phyloP scores from a whole-genome alignment of 2,113 vertebrate genomes.

The Theropithecus gelada region DNA sequence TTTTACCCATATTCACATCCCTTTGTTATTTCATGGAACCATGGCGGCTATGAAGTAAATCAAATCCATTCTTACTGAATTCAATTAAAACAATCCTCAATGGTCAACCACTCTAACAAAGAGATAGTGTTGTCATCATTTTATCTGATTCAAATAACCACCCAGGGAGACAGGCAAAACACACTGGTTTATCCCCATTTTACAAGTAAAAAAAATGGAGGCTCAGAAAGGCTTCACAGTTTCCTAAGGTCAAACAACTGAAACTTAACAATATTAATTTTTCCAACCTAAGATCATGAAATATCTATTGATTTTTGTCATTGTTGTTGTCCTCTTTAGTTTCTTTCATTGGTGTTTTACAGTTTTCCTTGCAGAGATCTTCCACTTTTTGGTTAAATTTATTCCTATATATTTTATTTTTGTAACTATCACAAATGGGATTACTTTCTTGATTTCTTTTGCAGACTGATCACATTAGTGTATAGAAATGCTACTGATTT shows the following conservation, averaged over 20 bases:
- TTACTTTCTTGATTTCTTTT: background rate
- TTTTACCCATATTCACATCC: background rate
- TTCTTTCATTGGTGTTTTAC: background rate
- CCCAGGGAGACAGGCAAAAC: background rate
- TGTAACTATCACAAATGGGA: background rate
- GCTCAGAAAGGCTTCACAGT: background rate
- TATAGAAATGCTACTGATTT: background rate
- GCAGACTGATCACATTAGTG: background rate
- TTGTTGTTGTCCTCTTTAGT: background rate
- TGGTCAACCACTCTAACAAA: background rate
- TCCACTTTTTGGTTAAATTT: background rate
- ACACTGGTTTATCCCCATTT: background rate
- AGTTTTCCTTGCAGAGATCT: background rate
- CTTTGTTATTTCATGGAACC: background rate
- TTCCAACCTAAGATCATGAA: background rate
- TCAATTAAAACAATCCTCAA: background rate
- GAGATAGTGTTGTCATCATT: background rate
- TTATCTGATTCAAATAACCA: background rate
- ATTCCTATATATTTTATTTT: background rate
- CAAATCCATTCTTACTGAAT: background rate
- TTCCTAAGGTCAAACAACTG: slow-evolving; percentile 5
- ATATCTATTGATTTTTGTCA: background rate
- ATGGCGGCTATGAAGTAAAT: background rate
- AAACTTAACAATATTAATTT: background rate
- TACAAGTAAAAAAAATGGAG: background rate